A percentile compares a stretch with the other conserved stretches of the same genome.
These are phyloP conservation scores for Agonopterix heracliana DNA, from an alignment of 2,888 invertebrate species.

Conservation along the genomic window DNA sequence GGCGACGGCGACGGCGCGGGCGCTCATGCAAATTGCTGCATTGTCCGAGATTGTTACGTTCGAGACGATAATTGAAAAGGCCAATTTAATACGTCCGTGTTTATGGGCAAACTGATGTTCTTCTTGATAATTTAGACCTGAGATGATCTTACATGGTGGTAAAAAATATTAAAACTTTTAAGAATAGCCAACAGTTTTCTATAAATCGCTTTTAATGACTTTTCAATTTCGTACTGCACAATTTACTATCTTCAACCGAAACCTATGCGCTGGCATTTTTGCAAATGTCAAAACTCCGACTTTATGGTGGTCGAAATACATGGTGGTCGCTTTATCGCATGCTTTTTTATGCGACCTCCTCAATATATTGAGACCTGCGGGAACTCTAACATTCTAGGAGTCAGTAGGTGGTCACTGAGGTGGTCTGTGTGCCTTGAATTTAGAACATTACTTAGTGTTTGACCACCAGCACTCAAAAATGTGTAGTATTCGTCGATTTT, in stretches of 20 bases:
- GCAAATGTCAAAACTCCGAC: too few relatives aligned
- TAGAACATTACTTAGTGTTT: conserved; percentile 18
- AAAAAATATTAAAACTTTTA: too few relatives aligned
- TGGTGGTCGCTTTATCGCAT: conserved; percentile 23
- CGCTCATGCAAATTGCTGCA: conserved; percentile 31
- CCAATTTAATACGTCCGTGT: not conserved
- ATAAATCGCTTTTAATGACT: too few relatives aligned
- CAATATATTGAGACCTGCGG: not conserved
- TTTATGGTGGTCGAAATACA: conserved; percentile 10
- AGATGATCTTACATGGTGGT: too few relatives aligned
- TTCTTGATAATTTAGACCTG: too few relatives aligned
- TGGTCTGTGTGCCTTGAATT: conserved; percentile 26
- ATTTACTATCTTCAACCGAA: too few relatives aligned
- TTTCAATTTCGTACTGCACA: too few relatives aligned
- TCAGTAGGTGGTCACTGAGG: conserved; percentile 28
- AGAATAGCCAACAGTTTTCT: too few relatives aligned
- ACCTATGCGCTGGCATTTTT: too few relatives aligned
- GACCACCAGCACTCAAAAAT: conserved; percentile 33
- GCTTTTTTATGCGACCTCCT: conserved; percentile 32
- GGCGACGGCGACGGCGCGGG: conserved; percentile 7
- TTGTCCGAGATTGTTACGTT: conserved; percentile 6
- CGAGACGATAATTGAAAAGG: conserved; percentile 13
- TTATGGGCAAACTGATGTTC: not conserved
- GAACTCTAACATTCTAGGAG: not conserved
- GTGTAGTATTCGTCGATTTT: conserved; percentile 28